Evolutionary conservation across 2,888 invertebrate species (phyloP).

Genomic region (Chalcis sispes): DNA sequence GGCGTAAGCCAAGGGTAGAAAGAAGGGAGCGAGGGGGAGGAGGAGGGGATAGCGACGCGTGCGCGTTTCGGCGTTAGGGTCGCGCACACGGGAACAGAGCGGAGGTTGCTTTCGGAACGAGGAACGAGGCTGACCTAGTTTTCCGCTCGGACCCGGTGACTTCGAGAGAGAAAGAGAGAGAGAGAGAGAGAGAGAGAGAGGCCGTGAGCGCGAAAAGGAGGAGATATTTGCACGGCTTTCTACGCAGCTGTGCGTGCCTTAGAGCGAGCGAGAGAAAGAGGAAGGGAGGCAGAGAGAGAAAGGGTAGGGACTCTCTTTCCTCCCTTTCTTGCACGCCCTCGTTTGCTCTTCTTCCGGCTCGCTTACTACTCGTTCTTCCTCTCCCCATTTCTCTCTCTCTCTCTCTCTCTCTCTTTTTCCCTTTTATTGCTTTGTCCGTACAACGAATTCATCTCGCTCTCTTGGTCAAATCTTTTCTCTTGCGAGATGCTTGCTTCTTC

Average conservation of each 20-base stretch:
- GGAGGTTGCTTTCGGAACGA: slow-evolving; percentile 34
- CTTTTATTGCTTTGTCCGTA: neutral
- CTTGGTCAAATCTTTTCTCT: too few species aligned
- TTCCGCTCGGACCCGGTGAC: slow-evolving; percentile 40
- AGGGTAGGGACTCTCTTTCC: neutral
- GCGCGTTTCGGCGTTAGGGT: slow-evolving; percentile 18
- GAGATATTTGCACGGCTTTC: neutral
- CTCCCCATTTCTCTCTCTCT: neutral
- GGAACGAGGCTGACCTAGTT: slow-evolving; percentile 44
- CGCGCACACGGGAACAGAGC: slow-evolving; percentile 10
- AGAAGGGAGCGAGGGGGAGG: neutral
- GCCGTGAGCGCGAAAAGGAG: too few species aligned
- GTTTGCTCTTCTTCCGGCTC: neutral
- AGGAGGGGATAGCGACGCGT: slow-evolving; percentile 18
- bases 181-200: neutral
- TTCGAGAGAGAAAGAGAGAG: neutral
- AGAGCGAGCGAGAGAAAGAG: neutral
- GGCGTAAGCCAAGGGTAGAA: neutral
- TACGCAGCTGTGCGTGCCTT: slow-evolving; percentile 27
- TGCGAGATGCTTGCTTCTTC: too few species aligned
- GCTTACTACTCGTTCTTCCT: neutral
- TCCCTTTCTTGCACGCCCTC: neutral
- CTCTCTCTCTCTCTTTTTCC: neutral
- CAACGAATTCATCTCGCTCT: too few species aligned
- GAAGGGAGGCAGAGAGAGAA: neutral